A percentile compares a stretch with the other conserved stretches of the same genome.
Evolutionary conservation across 2,113 vertebrate genomes (phyloP).

Genomic region (Neodon shergylaensis): DNA sequence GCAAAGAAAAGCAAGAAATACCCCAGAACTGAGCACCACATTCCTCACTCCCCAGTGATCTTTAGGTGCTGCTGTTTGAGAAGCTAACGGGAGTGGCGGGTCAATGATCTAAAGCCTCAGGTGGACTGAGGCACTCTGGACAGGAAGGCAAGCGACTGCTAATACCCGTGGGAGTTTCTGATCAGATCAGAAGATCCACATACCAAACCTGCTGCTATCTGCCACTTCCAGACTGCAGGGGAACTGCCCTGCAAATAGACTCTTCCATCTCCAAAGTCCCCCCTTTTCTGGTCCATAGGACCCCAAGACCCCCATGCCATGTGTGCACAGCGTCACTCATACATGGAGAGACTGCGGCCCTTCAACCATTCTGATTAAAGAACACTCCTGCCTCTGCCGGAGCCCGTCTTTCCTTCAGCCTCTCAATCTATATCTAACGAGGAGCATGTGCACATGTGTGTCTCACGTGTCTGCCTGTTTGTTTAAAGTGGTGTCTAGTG

Average conservation of each 20-base stretch:
- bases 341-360: no score
- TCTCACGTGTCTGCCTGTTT: no score
- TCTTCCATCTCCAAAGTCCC: background rate
- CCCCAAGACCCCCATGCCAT: background rate
- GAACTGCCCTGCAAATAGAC: background rate
- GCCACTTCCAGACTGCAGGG: background rate
- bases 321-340: no score
- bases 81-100: background rate
- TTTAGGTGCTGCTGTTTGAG: background rate
- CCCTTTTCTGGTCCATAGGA: background rate
- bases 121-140: background rate
- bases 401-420: no score
- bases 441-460: no score
- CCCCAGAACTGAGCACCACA: background rate
- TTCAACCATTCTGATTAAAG: no score
- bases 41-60: background rate
- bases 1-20: background rate
- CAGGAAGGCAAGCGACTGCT: background rate
- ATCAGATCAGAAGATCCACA: background rate
- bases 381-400: no score
- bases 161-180: background rate
- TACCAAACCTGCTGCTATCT: background rate
- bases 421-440: no score
- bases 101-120: background rate
- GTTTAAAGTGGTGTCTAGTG: no score